Base-by-base conservation (phyloP, 2,113 vertebrate species). In the Onychostruthus taczanowskii region DNA sequence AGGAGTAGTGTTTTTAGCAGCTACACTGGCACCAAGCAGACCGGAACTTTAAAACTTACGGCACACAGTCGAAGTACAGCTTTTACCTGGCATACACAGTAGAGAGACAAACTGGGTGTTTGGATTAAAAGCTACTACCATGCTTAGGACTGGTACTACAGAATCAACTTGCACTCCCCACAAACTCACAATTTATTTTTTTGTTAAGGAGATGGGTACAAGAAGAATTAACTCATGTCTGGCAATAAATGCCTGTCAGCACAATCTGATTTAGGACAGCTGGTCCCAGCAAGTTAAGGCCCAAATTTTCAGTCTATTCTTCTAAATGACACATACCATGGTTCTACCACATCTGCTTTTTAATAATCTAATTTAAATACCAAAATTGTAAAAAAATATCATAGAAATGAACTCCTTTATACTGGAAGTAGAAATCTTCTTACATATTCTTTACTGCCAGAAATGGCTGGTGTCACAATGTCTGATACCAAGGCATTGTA, bases 241-340 rank as follows among this genome's bases (percentile, higher is more conserved):
- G 96, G 97, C 88, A 96, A 89, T 73, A 90, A 26, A 96, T 83
- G 13, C 62, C 18, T 53, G 91, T 96, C 96, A 90, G 97, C 97
- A 97, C 96, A 91, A 85, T 87, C 92, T 11, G 8, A 77, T 87
- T 82, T 59, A 89, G 91, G 62, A 89, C 43, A 82, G 70, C 95
- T 94, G 89, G 95, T 94, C 85, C 87, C 78, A 94, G 92, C 88
- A 90, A 86, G 76, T 94, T 96, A 95, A 97, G 94, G 93, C 95
- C 96, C 89, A 89, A 69, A 77, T 89, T 72, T 78, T 68, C 85
- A 89, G 44, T 61, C 21, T 61, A 3, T 77, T 79, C 74, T 92
- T 90, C 92, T 75, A 61, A 92, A 89, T 95, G 67, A 95, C 72
- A 49, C 33, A 84, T 39, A 86, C 74, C 81, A 68, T 3, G 5